Percentiles rank a stretch among this genome's conserved stretches.
These are phyloP conservation scores for Leptosomus discolor DNA, from an alignment of 2,113 vertebrate species.

Conservation along the genomic window DNA sequence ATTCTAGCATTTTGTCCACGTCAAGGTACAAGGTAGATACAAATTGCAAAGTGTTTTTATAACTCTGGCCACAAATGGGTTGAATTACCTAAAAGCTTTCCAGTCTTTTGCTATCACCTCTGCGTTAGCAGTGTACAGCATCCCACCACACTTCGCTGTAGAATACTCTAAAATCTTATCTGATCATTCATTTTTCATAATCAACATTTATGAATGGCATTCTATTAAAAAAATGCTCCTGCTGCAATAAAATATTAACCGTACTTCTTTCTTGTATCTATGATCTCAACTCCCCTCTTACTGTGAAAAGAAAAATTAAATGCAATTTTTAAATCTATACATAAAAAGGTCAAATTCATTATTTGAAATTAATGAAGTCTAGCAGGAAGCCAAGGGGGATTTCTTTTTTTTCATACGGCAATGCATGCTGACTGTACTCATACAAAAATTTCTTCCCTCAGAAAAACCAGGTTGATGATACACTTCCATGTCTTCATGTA, in stretches of 20 bases:
- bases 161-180: constrained; percentile 47
- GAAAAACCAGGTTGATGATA: not conserved
- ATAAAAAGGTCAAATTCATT: constrained; percentile 48
- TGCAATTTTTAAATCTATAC: constrained; percentile 19
- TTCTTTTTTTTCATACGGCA: not conserved
- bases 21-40: not conserved
- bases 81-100: not conserved
- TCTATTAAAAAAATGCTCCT: constrained; percentile 50
- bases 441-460: not conserved
- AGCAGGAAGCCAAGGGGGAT: constrained; percentile 36
- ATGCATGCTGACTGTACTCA: not conserved
- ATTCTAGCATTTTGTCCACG: not conserved
- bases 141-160: not conserved
- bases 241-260: constrained; percentile 7
- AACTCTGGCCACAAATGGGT: not conserved
- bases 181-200: constrained; percentile 11
- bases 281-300: constrained; percentile 57
- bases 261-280: not conserved
- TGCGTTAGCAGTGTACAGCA: not conserved
- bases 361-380: constrained; percentile 50
- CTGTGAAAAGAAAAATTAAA: constrained; percentile 56
- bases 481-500: not conserved
- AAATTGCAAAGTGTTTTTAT: not conserved
- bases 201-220: not conserved
- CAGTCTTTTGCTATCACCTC: not conserved